These are phyloP conservation scores for Hydraecia micacea DNA, from an alignment of 2,888 invertebrate genomes.

Conservation along the genomic window DNA sequence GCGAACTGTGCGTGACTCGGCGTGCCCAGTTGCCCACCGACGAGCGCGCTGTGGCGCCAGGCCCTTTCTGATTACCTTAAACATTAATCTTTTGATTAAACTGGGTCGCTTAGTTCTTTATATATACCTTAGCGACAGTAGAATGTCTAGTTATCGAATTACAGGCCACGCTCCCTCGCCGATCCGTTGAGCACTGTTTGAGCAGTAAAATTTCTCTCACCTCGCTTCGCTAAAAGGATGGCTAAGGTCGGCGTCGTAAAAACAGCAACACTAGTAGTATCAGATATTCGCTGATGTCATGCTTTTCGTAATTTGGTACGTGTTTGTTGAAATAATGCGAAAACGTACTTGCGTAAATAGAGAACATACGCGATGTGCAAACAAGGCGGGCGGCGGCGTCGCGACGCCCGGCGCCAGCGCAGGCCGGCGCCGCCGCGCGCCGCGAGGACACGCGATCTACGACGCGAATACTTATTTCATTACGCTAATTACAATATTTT, in stretches of 20 bases:
- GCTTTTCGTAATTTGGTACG: slow-evolving; percentile 76
- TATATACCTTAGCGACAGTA: slow-evolving; percentile 75
- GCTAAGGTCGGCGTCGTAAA: slow-evolving; percentile 57
- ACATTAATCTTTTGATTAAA: slow-evolving; percentile 82
- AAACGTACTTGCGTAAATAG: slow-evolving; percentile 86
- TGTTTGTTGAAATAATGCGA: slow-evolving; percentile 82
- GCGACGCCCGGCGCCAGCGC: slow-evolving; percentile 78
- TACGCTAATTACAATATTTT: slow-evolving; percentile 69
- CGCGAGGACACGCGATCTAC: slow-evolving; percentile 75
- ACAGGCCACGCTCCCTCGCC: slow-evolving; percentile 19
- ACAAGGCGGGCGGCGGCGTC: slow-evolving; percentile 80
- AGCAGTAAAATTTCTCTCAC: slow-evolving; percentile 43
- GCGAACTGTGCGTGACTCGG: slow-evolving; percentile 78
- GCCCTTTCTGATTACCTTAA: slow-evolving; percentile 80
- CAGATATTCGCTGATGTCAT: slow-evolving; percentile 70
- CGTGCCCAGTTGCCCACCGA: slow-evolving; percentile 55
- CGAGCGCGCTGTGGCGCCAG: slow-evolving; percentile 73
- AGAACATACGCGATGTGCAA: slow-evolving; percentile 84
- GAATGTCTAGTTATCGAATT: slow-evolving; percentile 69
- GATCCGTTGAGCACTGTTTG: slow-evolving; percentile 31
- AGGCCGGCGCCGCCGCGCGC: slow-evolving; percentile 75
- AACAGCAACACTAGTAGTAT: slow-evolving; percentile 60
- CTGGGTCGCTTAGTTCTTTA: slow-evolving; percentile 74
- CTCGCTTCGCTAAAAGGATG: slow-evolving; percentile 52
- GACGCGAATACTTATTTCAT: slow-evolving; percentile 73